Evolutionary conservation across 2,797 vertebrate species (phyloP), one percentile per base, ranked within the genome.

Genomic region (Ceryle rudis): DNA sequence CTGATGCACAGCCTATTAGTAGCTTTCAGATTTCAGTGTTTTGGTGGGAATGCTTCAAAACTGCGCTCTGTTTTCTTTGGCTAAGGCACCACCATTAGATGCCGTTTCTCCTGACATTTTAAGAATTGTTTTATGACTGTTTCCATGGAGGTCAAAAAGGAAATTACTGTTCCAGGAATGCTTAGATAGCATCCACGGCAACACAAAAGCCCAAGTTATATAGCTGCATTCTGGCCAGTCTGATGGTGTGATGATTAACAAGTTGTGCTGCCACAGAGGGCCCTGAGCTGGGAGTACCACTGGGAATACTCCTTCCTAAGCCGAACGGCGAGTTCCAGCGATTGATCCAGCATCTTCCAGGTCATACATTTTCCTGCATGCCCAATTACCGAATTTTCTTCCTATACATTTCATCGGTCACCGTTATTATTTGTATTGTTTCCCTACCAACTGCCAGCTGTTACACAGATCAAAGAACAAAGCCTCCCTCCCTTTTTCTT

Each of bases 11-110:
- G 91, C 86, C 97, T 96, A 79, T 95, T 92, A 96, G 94, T 5
- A 81, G 94, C 95, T 95, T 97, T 71, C 84, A 89, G 89, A 93
- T 96, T 90, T 84, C 96, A 95, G 90, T 72, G 90, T 96, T 98
- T 98, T 97, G 97, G 97, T 96, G 96, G 96, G 97, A 98, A 97
- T 35, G 90, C 94, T 97, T 97, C 97, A 97, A 95, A 97, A 82
- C 95, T 66, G 29, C 86, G 84, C 70, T 98, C 70, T 98, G 98
- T 98, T 98, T 98, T 98, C 95, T 89, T 98, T 98, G 98, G 98
- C 98, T 66, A 19, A 74, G 55, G 85, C 86, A 79, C 69, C 92
- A 10, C 95, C 97, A 80, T 96, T 97, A 97, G 97, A 98, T 90
- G 96, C 96, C 95, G 97, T 98, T 98, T 96, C 95, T 97, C 91